Conservation (phyloP, 2,888 invertebrate genomes). For the Cybosia mesomella region DNA sequence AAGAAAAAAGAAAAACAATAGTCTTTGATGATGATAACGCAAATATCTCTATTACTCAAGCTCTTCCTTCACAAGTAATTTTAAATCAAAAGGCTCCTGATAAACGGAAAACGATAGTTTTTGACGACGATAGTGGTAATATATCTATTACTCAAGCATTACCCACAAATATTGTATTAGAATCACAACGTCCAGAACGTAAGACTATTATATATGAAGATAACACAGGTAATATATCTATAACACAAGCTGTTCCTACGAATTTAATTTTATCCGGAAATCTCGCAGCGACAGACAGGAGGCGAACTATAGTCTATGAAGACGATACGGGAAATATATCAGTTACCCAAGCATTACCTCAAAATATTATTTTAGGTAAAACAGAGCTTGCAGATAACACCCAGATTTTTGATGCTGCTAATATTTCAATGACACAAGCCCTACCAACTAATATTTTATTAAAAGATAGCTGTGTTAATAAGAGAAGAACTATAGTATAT, state of each 20-base stretch:
- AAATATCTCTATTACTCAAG: constrained; percentile 54
- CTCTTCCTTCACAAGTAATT: constrained; percentile 43
- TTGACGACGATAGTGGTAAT: constrained; percentile 45
- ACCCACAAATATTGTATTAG: constrained; percentile 31
- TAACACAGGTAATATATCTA: constrained; percentile 43
- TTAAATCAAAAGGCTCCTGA: constrained; percentile 15
- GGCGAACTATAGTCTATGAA: constrained; percentile 13
- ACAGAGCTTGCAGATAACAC: constrained; percentile 13
- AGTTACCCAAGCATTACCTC: constrained; percentile 30
- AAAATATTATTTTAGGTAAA: constrained; percentile 23
- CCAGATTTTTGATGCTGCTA: constrained; percentile 28
- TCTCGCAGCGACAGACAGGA: background rate
- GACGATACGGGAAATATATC: constrained; percentile 32
- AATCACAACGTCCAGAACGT: constrained; percentile 22
- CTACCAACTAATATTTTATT: constrained; percentile 39
- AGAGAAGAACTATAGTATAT: constrained; percentile 26
- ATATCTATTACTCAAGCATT: constrained; percentile 47
- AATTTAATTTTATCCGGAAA: constrained; percentile 36
- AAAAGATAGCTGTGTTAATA: background rate
- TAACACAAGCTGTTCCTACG: constrained; percentile 42
- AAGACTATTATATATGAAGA: constrained; percentile 44
- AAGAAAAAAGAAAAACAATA: constrained; percentile 20
- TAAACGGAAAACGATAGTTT: constrained; percentile 30
- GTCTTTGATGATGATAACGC: constrained; percentile 20
- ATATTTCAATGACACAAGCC: constrained; percentile 36